Percentiles rank a stretch among this genome's conserved stretches.
Conservation (phyloP, 1,140 invertebrate genomes). For the Radopholus similis region DNA sequence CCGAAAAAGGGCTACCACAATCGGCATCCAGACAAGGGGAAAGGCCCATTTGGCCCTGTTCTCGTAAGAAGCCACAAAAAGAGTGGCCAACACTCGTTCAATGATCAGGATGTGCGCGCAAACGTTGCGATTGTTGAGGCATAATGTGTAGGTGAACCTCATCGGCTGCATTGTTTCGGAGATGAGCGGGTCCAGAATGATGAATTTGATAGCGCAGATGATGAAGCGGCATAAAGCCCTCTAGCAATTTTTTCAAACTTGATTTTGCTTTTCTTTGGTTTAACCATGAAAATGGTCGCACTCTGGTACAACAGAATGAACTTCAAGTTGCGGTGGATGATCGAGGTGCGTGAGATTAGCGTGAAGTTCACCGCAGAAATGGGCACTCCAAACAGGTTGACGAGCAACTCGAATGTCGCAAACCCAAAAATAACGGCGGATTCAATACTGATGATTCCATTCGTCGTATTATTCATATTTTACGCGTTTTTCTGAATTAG, state of each 20-base stretch:
- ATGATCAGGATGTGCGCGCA: constrained; percentile 2
- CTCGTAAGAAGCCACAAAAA: not conserved
- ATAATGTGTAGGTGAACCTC: not conserved
- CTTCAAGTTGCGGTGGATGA: constrained; percentile 7
- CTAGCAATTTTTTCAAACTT: not conserved
- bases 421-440: not conserved
- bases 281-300: constrained; percentile 1
- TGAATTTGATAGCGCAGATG: not conserved
- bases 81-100: constrained; percentile 4
- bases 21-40: not conserved
- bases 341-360: not conserved
- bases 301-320: constrained; percentile 7
- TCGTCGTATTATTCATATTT: too few species aligned
- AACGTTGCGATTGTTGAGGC: not conserved
- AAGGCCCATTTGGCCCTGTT: not conserved
- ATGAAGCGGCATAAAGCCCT: not conserved
- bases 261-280: not conserved
- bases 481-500: too few species aligned
- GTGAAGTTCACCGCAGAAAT: constrained; percentile 9
- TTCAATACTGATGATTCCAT: too few species aligned
- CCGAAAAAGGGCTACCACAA: not conserved
- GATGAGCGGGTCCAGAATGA: not conserved
- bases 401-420: not conserved
- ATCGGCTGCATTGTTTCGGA: not conserved
- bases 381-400: not conserved